Percentiles rank a stretch among this genome's conserved stretches.
These are phyloP conservation scores for Cryptoblepharus egeriae DNA, from an alignment of 2,797 vertebrate genomes.

Conservation along the genomic window DNA sequence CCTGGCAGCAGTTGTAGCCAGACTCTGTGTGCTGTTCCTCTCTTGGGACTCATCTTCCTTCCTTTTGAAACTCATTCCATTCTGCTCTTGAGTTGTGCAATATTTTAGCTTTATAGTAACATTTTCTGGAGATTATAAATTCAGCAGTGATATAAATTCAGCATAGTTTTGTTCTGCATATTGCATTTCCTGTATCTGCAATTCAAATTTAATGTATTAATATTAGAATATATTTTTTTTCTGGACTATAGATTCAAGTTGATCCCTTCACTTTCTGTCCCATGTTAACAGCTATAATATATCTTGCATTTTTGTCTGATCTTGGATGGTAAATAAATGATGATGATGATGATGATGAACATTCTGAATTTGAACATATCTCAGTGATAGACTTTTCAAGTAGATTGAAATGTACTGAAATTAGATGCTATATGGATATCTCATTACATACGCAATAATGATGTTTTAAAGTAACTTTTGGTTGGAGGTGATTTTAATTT, in stretches of 20 bases:
- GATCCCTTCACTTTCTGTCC: background rate
- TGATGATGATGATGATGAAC: no score
- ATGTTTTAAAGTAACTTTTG: background rate
- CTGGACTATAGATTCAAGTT: background rate
- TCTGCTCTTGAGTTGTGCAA: background rate
- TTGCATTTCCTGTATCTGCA: slow-evolving; percentile 1
- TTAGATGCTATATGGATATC: background rate
- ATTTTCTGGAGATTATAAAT: background rate
- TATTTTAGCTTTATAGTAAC: background rate
- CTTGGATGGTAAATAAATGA: no score
- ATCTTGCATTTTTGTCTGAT: background rate
- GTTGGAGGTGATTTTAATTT: background rate
- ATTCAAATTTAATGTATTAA: slow-evolving; percentile 3
- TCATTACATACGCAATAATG: background rate
- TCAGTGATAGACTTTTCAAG: background rate
- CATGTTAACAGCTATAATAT: background rate
- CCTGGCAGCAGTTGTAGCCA: slow-evolving; percentile 54
- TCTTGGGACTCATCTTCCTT: slow-evolving; percentile 42
- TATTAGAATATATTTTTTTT: background rate
- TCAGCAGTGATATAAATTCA: background rate
- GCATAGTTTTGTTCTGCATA: background rate
- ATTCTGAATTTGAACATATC: background rate
- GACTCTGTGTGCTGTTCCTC: slow-evolving; percentile 41
- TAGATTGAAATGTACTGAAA: background rate
- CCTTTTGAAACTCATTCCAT: slow-evolving; percentile 24